These are phyloP conservation scores for Hystrix cristata DNA, from an alignment of 2,113 vertebrate genomes.

Conservation along the genomic window DNA sequence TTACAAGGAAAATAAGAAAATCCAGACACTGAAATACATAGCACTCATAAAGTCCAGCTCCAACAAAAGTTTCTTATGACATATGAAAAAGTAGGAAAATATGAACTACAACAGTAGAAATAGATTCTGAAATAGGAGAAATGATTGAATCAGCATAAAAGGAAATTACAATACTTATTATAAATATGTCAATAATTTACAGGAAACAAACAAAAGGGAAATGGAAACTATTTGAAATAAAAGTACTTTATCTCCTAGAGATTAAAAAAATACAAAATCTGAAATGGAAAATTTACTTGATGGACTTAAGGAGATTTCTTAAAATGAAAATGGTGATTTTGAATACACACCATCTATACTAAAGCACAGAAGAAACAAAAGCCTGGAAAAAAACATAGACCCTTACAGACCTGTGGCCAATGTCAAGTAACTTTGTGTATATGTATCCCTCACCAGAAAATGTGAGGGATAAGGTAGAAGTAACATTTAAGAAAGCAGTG, in stretches of 20 bases:
- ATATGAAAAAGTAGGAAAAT: not conserved
- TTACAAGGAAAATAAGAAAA: not conserved
- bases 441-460: not conserved
- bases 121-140: not conserved
- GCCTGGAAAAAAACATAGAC: not conserved
- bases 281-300: not conserved
- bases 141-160: not conserved
- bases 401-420: not conserved
- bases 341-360: not conserved
- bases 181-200: not conserved
- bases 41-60: not conserved
- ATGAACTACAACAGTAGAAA: not conserved
- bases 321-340: constrained; percentile 30
- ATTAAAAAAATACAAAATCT: not conserved
- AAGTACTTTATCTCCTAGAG: not conserved
- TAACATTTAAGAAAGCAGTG: not conserved
- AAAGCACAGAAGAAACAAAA: not conserved
- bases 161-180: constrained; percentile 26
- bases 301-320: not conserved
- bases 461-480: not conserved
- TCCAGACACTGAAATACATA: not conserved
- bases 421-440: not conserved
- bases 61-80: not conserved
- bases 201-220: constrained; percentile 26
- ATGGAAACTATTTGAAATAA: constrained; percentile 35